Conservation (phyloP, 2,888 invertebrate species). For the Neocrepidodera transversa region DNA sequence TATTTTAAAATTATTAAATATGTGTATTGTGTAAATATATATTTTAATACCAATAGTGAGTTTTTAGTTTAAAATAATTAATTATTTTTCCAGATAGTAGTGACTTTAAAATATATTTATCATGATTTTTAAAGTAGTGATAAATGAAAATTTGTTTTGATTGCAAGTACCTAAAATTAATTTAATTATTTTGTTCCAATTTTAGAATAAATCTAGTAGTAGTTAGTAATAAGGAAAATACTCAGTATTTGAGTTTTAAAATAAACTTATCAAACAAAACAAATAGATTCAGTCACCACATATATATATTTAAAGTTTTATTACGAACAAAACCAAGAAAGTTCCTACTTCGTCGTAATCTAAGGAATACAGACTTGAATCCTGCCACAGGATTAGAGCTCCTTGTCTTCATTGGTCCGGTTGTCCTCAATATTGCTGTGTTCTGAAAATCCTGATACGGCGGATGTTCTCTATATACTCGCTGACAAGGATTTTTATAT, state of each 20-base stretch:
- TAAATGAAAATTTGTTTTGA: too few species aligned
- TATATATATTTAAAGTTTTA: conserved; percentile 10
- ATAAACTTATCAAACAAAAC: background rate
- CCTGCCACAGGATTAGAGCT: conserved; percentile 49
- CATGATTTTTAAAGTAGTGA: too few species aligned
- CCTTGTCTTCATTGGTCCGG: conserved; percentile 56
- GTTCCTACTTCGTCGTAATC: conserved; percentile 16
- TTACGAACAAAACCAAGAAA: conserved; percentile 9
- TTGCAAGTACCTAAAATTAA: too few species aligned
- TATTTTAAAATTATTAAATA: too few species aligned
- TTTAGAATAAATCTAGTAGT: too few species aligned
- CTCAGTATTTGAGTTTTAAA: too few species aligned
- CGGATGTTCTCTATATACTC: conserved; percentile 17
- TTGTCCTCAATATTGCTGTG: conserved; percentile 47
- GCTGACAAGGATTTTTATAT: conserved; percentile 29
- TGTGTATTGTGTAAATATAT: background rate
- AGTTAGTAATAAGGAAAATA: too few species aligned
- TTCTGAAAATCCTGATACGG: conserved; percentile 11
- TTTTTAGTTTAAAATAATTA: too few species aligned
- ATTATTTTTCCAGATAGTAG: too few species aligned
- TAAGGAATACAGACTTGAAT: conserved; percentile 34
- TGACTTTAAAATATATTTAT: too few species aligned
- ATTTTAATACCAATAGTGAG: too few species aligned
- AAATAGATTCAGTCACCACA: conserved; percentile 4
- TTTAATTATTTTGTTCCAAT: too few species aligned